A percentile compares a stretch with the other conserved stretches of the same genome.
Evolutionary conservation across 2,113 vertebrate genomes (phyloP).

Genomic region (Hiodon alosoides): DNA sequence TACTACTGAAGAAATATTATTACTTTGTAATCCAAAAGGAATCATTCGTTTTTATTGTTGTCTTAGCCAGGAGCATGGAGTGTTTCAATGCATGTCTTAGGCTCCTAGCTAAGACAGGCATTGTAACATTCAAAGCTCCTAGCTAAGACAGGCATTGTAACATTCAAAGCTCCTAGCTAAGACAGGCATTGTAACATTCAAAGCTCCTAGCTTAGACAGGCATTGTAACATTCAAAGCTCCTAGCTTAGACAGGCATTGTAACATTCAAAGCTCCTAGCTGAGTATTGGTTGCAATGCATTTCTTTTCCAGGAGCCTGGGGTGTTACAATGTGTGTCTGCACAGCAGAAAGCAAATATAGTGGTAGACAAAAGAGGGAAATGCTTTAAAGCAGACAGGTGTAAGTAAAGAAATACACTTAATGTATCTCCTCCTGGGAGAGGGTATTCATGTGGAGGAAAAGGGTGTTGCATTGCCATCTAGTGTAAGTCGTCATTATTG

Average conservation of each 20-base stretch:
- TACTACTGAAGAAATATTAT: background rate
- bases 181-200: background rate
- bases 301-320: background rate
- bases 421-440: background rate
- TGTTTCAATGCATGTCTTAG: no score
- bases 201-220: background rate
- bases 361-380: no score
- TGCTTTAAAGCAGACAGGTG: background rate
- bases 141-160: no score
- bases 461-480: constrained; percentile 28
- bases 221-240: no score
- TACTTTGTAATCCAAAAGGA: no score
- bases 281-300: background rate
- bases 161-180: background rate
- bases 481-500: constrained; percentile 21
- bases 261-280: background rate
- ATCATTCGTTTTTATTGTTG: no score
- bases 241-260: background rate
- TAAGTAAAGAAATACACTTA: background rate
- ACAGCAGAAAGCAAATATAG: background rate
- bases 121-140: no score
- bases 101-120: no score
- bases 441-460: background rate
- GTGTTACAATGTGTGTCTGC: background rate
- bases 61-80: no score